Base-by-base conservation (phyloP, 2,797 vertebrate genomes). In the Anableps anableps region DNA sequence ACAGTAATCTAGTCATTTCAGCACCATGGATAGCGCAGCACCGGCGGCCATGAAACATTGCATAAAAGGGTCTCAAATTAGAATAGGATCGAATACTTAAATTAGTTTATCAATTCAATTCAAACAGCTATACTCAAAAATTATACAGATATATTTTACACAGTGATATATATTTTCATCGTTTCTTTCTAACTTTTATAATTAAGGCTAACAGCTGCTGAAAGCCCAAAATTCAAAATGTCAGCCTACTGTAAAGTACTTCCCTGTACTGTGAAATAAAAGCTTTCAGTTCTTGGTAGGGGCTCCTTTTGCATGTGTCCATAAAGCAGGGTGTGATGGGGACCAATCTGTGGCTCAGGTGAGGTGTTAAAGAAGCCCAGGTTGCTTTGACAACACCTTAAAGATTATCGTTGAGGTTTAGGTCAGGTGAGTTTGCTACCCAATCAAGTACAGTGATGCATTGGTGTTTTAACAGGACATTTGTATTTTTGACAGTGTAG, bases 21-120 rank as follows among this genome's bases (percentile, higher is more conserved):
- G 90, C 71, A 89, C 91, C 89, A 83, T 13, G 87, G 88, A 92
- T 82, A 92, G 89, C 76, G 74, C 74, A 55, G 7, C 31, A 48
- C 19, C 13, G 21, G 2, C 48, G 19, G 48, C 1, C n/a, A 21
- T 48, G 1, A 11, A 48, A 50, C 31, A 34, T 51, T 19, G 72
- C n/a, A n/a, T n/a, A 70, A 26, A 50, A 50, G 19, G 48, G 10
- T 36, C 8, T 50, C 64, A 68, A 68, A 38, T 23, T 41, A 41
- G 36, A 41, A 41, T 29, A 68, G 10, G 21, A 38, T 23, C 36
- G 11, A 68, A 11, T 11, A 23, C 0, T 10, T 38, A 0, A 38
- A 38, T 68, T 41, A 4, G 41, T 41, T 41, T 29, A 62, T 6
- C 36, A 38, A 38, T 26, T 68, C 62, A 66, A 4, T 66, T 38